A percentile compares a stretch with the other conserved stretches of the same genome.
These are phyloP conservation scores for Calliopum simillimum DNA, from an alignment of 2,888 invertebrate species.

Conservation along the genomic window DNA sequence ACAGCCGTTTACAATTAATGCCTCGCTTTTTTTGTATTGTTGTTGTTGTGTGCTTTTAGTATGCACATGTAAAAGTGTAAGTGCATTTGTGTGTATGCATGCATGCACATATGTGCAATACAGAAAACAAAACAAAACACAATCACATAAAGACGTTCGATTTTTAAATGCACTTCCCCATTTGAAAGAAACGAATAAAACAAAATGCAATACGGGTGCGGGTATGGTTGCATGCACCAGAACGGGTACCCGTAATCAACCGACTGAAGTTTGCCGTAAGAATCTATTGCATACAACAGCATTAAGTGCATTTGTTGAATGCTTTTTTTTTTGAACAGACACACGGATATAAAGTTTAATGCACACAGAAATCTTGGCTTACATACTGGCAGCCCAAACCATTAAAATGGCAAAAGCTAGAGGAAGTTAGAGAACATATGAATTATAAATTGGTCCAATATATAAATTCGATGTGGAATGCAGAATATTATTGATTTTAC, in stretches of 20 bases:
- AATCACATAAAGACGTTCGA: not conserved
- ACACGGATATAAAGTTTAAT: too few species aligned
- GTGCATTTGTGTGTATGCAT: not conserved
- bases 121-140: too few species aligned
- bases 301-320: too few species aligned
- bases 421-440: too few species aligned
- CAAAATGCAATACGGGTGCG: not conserved
- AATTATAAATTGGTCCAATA: too few species aligned
- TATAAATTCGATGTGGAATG: too few species aligned
- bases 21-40: constrained; percentile 63
- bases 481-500: too few species aligned
- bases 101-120: not conserved
- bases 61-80: constrained; percentile 2
- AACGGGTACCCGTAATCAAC: not conserved
- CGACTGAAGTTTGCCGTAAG: constrained; percentile 5
- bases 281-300: constrained; percentile 10
- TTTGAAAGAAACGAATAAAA: constrained; percentile 4
- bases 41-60: constrained; percentile 19
- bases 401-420: too few species aligned
- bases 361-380: too few species aligned
- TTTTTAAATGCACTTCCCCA: constrained; percentile 27
- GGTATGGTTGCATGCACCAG: too few species aligned
- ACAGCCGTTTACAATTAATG: constrained; percentile 62
- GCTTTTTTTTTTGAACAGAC: too few species aligned
- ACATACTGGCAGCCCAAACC: too few species aligned